Percentiles rank a stretch among this genome's conserved stretches.
Evolutionary conservation across 2,113 vertebrate genomes (phyloP).

Genomic region (Peromyscus leucopus): DNA sequence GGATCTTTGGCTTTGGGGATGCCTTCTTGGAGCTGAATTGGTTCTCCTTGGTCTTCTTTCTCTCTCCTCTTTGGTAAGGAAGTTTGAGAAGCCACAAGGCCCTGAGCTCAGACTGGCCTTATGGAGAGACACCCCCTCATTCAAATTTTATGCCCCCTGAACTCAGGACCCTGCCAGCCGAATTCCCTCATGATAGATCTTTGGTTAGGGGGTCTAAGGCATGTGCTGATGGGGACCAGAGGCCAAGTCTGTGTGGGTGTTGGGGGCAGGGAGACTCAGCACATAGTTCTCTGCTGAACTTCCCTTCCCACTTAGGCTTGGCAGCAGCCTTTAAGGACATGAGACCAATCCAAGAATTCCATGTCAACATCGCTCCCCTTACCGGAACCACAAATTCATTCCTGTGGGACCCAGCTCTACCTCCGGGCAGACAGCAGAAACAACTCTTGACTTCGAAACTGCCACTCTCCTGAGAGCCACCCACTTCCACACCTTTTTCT

Average conservation of each 20-base stretch:
- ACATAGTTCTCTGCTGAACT: conserved; percentile 72
- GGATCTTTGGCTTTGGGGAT: neutral
- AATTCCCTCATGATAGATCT: conserved; percentile 52
- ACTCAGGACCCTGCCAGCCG: neutral
- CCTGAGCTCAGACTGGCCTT: neutral
- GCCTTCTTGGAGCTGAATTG: neutral
- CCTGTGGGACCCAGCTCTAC: conserved; percentile 72
- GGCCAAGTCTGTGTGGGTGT: neutral
- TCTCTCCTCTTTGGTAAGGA: conserved; percentile 1
- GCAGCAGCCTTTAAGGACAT: conserved; percentile 73
- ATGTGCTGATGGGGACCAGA: neutral
- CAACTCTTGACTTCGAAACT: conserved; percentile 55
- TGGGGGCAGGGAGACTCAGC: conserved; percentile 37
- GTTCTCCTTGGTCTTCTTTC: neutral
- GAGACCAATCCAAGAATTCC: conserved; percentile 71
- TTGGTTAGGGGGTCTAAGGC: neutral
- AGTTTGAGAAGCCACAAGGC: conserved; percentile 51
- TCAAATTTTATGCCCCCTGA: conserved; percentile 35
- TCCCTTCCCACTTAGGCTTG: conserved; percentile 70
- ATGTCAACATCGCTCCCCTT: conserved; percentile 69
- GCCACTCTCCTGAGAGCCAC: conserved; percentile 44
- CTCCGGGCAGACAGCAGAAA: conserved; percentile 68
- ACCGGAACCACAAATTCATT: conserved; percentile 68
- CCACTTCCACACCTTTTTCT: conserved; percentile 64
- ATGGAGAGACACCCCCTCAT: neutral